phyloP scores from a whole-genome alignment of 2,888 invertebrate species.

The Crocallis elinguaria region DNA sequence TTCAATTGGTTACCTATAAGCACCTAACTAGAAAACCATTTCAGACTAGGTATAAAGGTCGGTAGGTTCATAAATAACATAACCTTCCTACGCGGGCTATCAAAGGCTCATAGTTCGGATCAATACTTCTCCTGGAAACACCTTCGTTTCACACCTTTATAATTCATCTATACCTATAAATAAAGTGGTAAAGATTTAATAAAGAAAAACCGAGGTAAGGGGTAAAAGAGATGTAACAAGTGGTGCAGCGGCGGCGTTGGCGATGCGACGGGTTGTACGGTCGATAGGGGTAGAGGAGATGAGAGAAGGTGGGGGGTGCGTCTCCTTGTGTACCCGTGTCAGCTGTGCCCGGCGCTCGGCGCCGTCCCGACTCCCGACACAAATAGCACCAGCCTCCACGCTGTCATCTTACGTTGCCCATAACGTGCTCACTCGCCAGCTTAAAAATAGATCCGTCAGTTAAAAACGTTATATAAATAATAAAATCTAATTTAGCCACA shows the following conservation, averaged over 20 bases:
- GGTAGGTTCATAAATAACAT: not conserved
- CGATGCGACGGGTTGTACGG: slow-evolving; percentile 46
- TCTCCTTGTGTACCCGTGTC: slow-evolving; percentile 47
- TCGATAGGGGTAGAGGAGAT: slow-evolving; percentile 50
- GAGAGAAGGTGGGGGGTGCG: slow-evolving; percentile 39
- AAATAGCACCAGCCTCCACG: slow-evolving; percentile 43
- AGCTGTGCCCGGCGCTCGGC: slow-evolving; percentile 45
- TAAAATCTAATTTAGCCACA: not conserved
- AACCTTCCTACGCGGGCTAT: not conserved
- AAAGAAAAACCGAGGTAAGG: slow-evolving; percentile 13
- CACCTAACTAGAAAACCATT: too few relatives aligned
- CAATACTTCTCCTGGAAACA: slow-evolving; percentile 31
- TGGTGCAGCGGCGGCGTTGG: slow-evolving; percentile 65
- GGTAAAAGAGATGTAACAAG: slow-evolving; percentile 68
- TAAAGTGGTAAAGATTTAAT: not conserved
- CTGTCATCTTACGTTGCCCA: slow-evolving; percentile 28
- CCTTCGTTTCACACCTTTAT: too few relatives aligned
- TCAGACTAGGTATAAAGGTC: too few relatives aligned
- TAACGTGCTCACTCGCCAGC: slow-evolving; percentile 16
- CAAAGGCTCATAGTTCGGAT: slow-evolving; percentile 14
- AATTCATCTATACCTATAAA: too few relatives aligned
- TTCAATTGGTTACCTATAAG: too few relatives aligned
- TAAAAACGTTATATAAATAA: too few relatives aligned
- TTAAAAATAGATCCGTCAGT: slow-evolving; percentile 10
- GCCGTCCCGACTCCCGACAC: slow-evolving; percentile 37